Evolutionary conservation across 1,140 invertebrate genomes (phyloP).

Genomic region (Zaprionus ghesquierei): DNA sequence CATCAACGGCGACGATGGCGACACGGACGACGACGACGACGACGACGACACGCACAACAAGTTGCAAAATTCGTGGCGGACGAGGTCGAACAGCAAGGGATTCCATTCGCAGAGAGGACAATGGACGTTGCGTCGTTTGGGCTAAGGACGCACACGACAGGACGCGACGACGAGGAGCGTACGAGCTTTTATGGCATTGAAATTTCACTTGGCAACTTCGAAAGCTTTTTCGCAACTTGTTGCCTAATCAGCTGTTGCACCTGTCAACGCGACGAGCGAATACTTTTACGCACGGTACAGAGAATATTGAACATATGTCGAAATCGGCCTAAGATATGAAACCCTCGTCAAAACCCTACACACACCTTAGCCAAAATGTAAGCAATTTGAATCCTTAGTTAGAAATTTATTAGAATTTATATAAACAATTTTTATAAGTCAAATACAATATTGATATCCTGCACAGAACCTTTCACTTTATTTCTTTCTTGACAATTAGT

Average conservation of each 20-base stretch:
- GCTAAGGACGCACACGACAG: background rate
- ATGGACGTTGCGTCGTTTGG: constrained; percentile 1
- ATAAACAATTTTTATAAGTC: too few relatives aligned
- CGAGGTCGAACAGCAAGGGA: constrained; percentile 7
- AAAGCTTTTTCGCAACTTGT: constrained; percentile 81
- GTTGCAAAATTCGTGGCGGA: constrained; percentile 66
- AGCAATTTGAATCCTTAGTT: too few relatives aligned
- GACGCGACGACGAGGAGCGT: too few relatives aligned
- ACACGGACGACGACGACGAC: constrained; percentile 12
- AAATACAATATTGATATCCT: too few relatives aligned
- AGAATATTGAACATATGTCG: background rate
- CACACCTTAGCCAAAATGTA: too few relatives aligned
- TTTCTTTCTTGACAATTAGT: too few relatives aligned
- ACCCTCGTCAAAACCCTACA: too few relatives aligned
- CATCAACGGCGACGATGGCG: constrained; percentile 7
- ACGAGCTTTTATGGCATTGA: constrained; percentile 66
- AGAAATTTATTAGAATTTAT: too few relatives aligned
- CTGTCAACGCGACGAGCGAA: background rate
- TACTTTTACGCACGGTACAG: background rate
- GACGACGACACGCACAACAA: constrained; percentile 48
- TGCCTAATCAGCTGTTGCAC: constrained; percentile 77
- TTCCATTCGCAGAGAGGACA: constrained; percentile 1
- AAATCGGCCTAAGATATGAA: too few relatives aligned
- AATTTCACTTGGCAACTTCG: constrained; percentile 60
- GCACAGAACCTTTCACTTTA: too few relatives aligned